A percentile compares a stretch with the other conserved stretches of the same genome.
phyloP scores from a whole-genome alignment of 2,113 vertebrate genomes.

The Illadopsis cleaveri region DNA sequence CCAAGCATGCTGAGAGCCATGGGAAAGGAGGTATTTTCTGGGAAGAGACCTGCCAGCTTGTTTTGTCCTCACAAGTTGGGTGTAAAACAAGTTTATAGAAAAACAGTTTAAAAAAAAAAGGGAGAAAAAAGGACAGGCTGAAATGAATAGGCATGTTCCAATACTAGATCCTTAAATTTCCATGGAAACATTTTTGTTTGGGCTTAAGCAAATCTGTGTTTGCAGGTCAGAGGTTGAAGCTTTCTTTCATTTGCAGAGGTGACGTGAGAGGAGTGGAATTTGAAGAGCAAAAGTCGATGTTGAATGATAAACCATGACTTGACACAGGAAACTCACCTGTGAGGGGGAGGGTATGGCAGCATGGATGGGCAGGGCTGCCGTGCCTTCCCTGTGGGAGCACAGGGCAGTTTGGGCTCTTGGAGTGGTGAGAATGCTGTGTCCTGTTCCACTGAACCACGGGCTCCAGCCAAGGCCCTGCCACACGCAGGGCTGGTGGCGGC shows the following conservation, averaged over 20 bases:
- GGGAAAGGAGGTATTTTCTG: background rate
- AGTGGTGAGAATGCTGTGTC: fast-evolving
- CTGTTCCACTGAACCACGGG: fast-evolving
- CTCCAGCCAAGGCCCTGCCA: background rate
- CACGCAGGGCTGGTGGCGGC: fast-evolving
- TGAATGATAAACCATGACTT: background rate
- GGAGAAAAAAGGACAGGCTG: background rate
- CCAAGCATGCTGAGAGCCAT: background rate
- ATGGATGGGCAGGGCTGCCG: background rate
- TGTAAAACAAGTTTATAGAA: background rate
- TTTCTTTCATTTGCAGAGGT: background rate
- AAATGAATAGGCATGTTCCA: background rate
- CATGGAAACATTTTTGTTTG: background rate
- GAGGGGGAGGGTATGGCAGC: background rate
- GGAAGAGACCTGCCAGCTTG: background rate
- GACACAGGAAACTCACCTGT: background rate
- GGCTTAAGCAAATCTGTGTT: background rate
- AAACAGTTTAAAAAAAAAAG: background rate
- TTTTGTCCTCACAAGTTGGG: background rate
- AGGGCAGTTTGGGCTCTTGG: background rate
- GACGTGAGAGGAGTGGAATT: background rate
- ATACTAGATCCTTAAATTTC: background rate
- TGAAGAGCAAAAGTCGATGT: background rate
- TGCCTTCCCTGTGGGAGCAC: background rate
- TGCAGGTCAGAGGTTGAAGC: background rate